phyloP scores from a whole-genome alignment of 2,113 vertebrate genomes.

The Oryzias melastigma region DNA sequence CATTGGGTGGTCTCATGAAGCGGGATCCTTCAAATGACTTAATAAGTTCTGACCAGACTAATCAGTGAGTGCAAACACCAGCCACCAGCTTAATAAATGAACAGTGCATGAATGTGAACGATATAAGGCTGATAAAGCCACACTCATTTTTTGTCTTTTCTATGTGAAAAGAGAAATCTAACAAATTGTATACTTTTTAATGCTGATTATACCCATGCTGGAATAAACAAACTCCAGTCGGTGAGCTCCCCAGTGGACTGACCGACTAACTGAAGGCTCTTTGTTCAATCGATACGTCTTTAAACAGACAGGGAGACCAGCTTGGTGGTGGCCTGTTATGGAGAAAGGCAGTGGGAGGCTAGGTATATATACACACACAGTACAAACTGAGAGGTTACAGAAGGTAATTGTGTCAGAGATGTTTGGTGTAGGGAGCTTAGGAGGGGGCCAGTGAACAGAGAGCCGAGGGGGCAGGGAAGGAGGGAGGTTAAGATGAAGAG shows the following conservation, averaged over 20 bases:
- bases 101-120: constrained; percentile 8
- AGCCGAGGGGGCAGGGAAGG: constrained; percentile 37
- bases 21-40: constrained; percentile 35
- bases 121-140: constrained; percentile 34
- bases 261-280: constrained; percentile 56
- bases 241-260: constrained; percentile 32
- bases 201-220: constrained; percentile 45
- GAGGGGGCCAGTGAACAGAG: constrained; percentile 16
- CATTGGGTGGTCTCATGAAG: constrained; percentile 38
- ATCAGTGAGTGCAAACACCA: constrained; percentile 32
- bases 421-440: constrained; percentile 40
- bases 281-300: constrained; percentile 59
- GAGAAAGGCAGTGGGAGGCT: constrained; percentile 60
- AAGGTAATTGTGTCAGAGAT: constrained; percentile 68
- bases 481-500: constrained; percentile 42
- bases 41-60: constrained; percentile 33
- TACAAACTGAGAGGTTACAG: constrained; percentile 48
- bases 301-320: constrained; percentile 42
- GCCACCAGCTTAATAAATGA: constrained; percentile 29
- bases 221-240: constrained; percentile 45
- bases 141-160: not conserved
- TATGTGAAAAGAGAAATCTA: constrained; percentile 22
- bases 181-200: constrained; percentile 33
- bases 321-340: constrained; percentile 61
- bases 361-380: constrained; percentile 37